Evolutionary conservation across 2,113 vertebrate genomes (phyloP), one percentile per base, ranked within the genome.

Genomic region (Ammodytes dubius): DNA sequence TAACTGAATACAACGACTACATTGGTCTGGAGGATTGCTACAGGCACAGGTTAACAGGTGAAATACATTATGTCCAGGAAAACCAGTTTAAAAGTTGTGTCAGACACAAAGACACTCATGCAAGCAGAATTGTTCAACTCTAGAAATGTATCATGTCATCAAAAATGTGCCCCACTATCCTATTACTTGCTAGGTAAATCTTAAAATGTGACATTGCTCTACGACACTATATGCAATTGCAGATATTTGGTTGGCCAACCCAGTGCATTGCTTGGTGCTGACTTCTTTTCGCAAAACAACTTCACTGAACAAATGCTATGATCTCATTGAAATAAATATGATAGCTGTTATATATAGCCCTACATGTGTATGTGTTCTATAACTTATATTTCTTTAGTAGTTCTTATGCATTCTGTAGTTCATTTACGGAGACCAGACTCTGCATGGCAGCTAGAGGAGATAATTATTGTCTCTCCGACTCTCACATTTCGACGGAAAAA

Each of bases 391-490:
- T 27, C 27, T 27, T 27, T 27, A 27, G 27, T 27, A 2, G 27
- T 27, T 27, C 27, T 27, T 27, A 27, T 27, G 27, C 27, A 27
- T 27, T 1, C 27, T 27, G 77, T 88, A 43, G 74, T 81, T 86
- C 53, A 81, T 85, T 86, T 90, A 73, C 85, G 77, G 79, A 78
- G 71, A 85, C 77, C 84, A 89, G 77, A 92, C 84, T 89, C 76
- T 70, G 60, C 56, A 47, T 39, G 56, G 58, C 27, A 89, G 79
- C 13, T 65, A 76, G 81, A 89, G 81, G 75, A 89, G 88, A 90
- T 92, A 88, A 93, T 92, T 92, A 93, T 95, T 93, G 88, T 84
- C 69, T 93, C 86, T 94, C 86, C 92, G 86, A 93, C 89, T 92
- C 89, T 52, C 60, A 85, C 82, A 83, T 89, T 88, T 84, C 61